A percentile compares a stretch with the other conserved stretches of the same genome.
These are phyloP conservation scores for Chaitophorus viminalis DNA, from an alignment of 2,888 invertebrate genomes.

Conservation along the genomic window DNA sequence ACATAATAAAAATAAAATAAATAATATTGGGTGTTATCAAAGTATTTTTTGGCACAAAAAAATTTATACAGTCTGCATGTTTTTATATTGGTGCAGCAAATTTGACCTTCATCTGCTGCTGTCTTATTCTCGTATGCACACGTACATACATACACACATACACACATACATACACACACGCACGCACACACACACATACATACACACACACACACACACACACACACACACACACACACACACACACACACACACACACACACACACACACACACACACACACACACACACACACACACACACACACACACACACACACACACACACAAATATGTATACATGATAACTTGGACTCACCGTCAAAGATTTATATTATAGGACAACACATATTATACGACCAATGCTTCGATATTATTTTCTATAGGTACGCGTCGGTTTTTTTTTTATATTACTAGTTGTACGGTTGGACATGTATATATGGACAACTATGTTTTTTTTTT, in stretches of 20 bases:
- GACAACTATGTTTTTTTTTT: slow-evolving; percentile 35
- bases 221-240: neutral
- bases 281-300: neutral
- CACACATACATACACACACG: neutral
- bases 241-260: neutral
- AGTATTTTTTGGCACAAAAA: neutral
- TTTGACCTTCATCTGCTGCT: slow-evolving; percentile 15
- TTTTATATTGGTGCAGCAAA: neutral
- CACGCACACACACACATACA: neutral
- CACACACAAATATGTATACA: neutral
- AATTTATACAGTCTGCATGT: neutral
- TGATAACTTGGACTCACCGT: neutral
- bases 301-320: neutral
- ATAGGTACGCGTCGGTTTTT: slow-evolving; percentile 52
- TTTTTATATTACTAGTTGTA: slow-evolving; percentile 60
- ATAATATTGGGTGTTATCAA: neutral
- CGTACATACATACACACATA: neutral
- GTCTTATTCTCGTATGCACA: neutral
- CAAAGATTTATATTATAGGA: slow-evolving; percentile 10
- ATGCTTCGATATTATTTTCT: slow-evolving; percentile 40
- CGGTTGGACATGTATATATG: neutral
- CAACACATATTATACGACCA: neutral
- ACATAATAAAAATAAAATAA: neutral
- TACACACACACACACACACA: neutral
- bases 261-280: too few relatives aligned